Conservation (phyloP, 2,888 invertebrate species). For the Rotaria socialis region DNA sequence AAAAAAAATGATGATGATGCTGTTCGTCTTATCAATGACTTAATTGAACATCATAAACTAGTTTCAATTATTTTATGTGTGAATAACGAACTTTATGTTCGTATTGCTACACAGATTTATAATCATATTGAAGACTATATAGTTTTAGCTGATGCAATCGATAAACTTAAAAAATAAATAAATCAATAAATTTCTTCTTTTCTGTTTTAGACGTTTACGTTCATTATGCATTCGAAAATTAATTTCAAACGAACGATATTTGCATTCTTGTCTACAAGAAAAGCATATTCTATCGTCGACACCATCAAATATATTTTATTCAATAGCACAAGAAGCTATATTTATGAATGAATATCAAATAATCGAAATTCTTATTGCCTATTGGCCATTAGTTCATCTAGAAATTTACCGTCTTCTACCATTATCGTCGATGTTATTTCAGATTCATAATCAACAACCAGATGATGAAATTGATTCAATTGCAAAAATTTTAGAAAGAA, state of each 20-base stretch:
- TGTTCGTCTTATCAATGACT: background rate
- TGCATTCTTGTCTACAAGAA: constrained; percentile 1
- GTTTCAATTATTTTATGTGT: background rate
- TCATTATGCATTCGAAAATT: constrained; percentile 35
- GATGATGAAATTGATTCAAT: constrained; percentile 27
- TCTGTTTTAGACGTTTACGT: background rate
- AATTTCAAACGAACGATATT: background rate
- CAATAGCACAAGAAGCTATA: constrained; percentile 14
- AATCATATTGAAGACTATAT: background rate
- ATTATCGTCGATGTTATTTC: background rate
- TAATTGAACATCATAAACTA: background rate
- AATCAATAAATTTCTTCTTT: background rate
- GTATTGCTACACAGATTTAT: constrained; percentile 12
- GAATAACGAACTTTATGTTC: constrained; percentile 3
- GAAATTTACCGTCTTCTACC: constrained; percentile 2
- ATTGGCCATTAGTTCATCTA: background rate
- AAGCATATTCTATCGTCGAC: background rate
- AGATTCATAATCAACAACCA: background rate
- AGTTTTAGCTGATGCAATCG: background rate
- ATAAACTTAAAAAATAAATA: background rate
- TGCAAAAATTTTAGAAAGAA: background rate
- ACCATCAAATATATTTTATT: constrained; percentile 6
- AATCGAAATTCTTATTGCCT: constrained; percentile 26
- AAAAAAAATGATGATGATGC: background rate
- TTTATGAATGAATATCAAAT: constrained; percentile 36